phyloP scores from a whole-genome alignment of 2,113 vertebrate genomes.

The Alaudala cheleensis region DNA sequence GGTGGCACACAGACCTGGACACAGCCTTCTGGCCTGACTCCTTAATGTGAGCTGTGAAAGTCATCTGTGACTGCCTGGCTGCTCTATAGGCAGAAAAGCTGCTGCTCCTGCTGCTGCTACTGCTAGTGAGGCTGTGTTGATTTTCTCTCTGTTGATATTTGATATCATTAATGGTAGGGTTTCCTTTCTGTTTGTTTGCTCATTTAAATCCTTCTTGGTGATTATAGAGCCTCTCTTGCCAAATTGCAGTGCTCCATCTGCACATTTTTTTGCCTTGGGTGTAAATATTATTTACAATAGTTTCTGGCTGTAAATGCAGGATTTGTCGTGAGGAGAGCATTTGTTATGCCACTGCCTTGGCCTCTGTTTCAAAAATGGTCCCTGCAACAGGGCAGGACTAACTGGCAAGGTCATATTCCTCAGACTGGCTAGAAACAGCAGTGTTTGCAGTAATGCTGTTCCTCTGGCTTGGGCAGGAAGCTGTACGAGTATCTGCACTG shows the following conservation, averaged over 20 bases:
- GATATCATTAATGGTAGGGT: not conserved
- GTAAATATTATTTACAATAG: not conserved
- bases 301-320: not conserved
- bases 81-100: not conserved
- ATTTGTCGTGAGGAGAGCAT: not conserved
- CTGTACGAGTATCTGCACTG: fast-evolving
- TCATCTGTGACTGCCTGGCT: not conserved
- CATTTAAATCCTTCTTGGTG: not conserved
- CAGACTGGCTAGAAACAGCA: not conserved
- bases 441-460: not conserved
- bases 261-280: not conserved
- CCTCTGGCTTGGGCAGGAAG: not conserved
- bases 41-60: not conserved
- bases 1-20: not conserved
- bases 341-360: not conserved
- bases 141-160: not conserved
- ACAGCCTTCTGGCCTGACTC: not conserved
- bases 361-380: not conserved
- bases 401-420: not conserved
- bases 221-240: not conserved
- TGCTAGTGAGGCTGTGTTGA: not conserved
- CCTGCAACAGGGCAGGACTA: not conserved
- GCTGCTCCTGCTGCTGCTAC: not conserved
- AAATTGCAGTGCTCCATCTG: not conserved
- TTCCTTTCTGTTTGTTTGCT: not conserved